Evolutionary conservation across 37 sponge, comb jelly and placozoan genomes (phyloP).

Genomic region (Cladorhizidae sp.): DNA sequence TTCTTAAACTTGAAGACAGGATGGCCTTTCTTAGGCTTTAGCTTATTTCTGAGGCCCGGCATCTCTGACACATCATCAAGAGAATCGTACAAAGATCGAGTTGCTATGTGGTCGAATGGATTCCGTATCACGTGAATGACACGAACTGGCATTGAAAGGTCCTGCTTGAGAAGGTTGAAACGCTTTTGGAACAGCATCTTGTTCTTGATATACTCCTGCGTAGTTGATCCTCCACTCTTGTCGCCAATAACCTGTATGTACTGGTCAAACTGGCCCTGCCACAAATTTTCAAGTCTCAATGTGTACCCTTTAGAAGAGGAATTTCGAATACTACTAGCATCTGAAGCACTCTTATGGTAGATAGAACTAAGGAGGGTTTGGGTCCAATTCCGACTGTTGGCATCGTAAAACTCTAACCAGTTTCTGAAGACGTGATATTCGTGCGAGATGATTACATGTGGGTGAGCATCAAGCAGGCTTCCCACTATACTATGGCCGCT

Average conservation of each 20-base stretch:
- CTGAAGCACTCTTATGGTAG: neutral
- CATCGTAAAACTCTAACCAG: no score
- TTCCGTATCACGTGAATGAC: neutral
- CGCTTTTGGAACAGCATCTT: neutral
- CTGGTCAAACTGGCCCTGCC: neutral
- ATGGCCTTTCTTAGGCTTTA: no score
- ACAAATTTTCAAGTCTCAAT: neutral
- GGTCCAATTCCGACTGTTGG: no score
- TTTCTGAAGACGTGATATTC: no score
- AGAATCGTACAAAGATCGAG: neutral
- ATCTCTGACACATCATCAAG: no score
- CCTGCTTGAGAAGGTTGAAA: neutral
- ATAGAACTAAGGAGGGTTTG: neutral
- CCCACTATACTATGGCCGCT: no score
- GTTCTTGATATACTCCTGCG: neutral
- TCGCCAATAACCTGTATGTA: neutral
- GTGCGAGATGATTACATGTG: no score
- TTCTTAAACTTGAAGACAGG: no score
- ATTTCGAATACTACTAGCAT: neutral
- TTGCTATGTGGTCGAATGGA: conserved; percentile 8
- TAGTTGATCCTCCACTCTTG: neutral
- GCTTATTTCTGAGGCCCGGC: no score
- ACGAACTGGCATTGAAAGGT: neutral
- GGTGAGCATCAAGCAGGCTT: no score
- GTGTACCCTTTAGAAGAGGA: neutral